These are phyloP conservation scores for Epizoanthus fatuus DNA, from an alignment of 92 coral and sea anemone species.

Conservation along the genomic window DNA sequence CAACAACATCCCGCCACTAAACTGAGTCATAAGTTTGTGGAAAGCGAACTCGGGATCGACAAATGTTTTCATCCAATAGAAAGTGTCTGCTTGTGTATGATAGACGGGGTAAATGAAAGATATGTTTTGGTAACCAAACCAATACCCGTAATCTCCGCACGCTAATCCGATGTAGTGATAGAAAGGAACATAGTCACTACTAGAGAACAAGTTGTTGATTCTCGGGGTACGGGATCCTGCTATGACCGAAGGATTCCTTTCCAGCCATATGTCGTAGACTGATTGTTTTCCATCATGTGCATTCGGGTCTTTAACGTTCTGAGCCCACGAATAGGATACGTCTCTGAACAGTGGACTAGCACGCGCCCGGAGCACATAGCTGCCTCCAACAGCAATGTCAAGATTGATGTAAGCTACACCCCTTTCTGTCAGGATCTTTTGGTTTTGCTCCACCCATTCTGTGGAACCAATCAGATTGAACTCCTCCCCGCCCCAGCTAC, in stretches of 20 bases:
- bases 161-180: conserved; percentile 92
- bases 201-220: conserved; percentile 61
- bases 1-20: conserved; percentile 75
- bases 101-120: conserved; percentile 83
- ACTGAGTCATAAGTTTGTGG: conserved; percentile 81
- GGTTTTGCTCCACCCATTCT: conserved; percentile 97
- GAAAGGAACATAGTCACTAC: conserved; percentile 91
- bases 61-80: conserved; percentile 82
- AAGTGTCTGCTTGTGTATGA: conserved; percentile 88
- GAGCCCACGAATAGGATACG: conserved; percentile 80
- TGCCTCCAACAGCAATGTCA: conserved; percentile 93
- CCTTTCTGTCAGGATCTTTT: conserved; percentile 78
- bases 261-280: conserved; percentile 80
- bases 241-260: conserved; percentile 60
- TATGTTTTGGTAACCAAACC: conserved; percentile 61
- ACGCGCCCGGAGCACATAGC: conserved; percentile 78
- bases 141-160: conserved; percentile 86
- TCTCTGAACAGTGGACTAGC: conserved; percentile 90
- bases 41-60: conserved; percentile 81
- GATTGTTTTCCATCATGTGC: conserved; percentile 48
- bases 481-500: conserved; percentile 99
- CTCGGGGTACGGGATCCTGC: conserved; percentile 59
- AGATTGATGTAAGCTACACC: conserved; percentile 94
- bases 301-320: conserved; percentile 73
- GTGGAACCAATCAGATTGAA: conserved; percentile 94